A percentile compares a stretch with the other conserved stretches of the same genome.
These are phyloP conservation scores for Formica exsecta DNA, from an alignment of 1,140 invertebrate species.

Conservation along the genomic window DNA sequence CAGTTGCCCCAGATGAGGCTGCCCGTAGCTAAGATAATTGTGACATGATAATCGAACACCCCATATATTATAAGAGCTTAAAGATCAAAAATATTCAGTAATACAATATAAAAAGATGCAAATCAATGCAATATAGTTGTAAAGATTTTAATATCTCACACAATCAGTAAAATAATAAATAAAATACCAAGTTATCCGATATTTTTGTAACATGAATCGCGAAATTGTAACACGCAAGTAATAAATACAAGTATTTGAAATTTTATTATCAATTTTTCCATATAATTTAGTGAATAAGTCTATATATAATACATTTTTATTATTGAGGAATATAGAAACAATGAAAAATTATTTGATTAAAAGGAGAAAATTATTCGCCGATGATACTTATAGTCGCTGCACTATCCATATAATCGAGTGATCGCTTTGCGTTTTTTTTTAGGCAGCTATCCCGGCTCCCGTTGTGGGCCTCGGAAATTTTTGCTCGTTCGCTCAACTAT, in stretches of 20 bases:
- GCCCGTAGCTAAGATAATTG: neutral
- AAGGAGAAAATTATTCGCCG: conserved; percentile 8
- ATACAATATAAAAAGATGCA: neutral
- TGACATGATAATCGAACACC: conserved; percentile 29
- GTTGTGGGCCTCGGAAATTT: conserved; percentile 50
- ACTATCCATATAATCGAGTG: conserved; percentile 19
- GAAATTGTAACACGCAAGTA: neutral
- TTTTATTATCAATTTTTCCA: neutral
- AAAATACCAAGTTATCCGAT: neutral
- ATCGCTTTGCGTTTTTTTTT: conserved; percentile 14
- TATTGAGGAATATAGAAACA: conserved; percentile 2
- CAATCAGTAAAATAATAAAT: neutral
- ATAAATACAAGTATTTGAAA: neutral
- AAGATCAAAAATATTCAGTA: neutral
- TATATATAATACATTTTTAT: neutral
- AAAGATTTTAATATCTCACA: neutral
- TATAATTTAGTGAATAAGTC: neutral
- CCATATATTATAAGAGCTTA: conserved; percentile 9
- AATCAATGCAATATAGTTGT: neutral
- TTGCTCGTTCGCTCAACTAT: conserved; percentile 58
- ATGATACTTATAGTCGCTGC: neutral
- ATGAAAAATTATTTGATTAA: neutral
- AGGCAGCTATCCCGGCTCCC: conserved; percentile 18
- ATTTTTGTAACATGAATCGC: neutral
- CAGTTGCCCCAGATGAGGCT: conserved; percentile 28